phyloP scores from a whole-genome alignment of 2,113 vertebrate genomes.

The Ctenomys sociabilis region DNA sequence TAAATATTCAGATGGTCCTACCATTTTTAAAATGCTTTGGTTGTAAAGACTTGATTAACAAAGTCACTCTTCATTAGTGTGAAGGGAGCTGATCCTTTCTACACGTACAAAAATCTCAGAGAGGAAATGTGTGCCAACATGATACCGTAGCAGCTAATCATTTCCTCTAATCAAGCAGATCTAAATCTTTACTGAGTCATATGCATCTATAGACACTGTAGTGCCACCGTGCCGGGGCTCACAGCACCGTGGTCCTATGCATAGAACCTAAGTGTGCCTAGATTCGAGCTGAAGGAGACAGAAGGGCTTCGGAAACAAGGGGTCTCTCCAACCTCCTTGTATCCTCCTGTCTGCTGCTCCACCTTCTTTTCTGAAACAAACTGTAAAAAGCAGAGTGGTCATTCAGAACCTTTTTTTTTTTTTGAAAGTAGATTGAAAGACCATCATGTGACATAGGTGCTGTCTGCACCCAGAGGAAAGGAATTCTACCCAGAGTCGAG shows the following conservation, averaged over 20 bases:
- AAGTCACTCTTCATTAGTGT: neutral
- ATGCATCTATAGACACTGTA: neutral
- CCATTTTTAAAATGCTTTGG: neutral
- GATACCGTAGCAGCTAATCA: neutral
- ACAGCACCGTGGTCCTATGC: too few species aligned
- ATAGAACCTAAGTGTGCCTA: neutral
- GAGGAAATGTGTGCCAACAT: neutral
- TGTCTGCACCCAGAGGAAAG: neutral
- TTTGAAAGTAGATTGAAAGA: neutral
- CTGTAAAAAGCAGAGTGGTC: neutral
- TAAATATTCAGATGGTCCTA: neutral
- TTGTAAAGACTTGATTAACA: neutral
- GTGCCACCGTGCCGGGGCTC: neutral
- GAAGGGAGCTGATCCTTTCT: neutral
- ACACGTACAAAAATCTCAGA: neutral
- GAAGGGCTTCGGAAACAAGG: neutral
- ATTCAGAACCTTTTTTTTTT: neutral
- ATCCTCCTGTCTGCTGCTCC: neutral
- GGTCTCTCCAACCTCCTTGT: neutral
- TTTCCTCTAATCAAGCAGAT: neutral
- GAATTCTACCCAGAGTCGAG: neutral
- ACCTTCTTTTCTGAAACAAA: neutral
- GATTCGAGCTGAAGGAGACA: neutral
- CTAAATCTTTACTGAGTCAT: neutral
- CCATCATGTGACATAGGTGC: neutral